Conservation (phyloP, 1,140 invertebrate genomes). For the Drosophila lacertosa region DNA sequence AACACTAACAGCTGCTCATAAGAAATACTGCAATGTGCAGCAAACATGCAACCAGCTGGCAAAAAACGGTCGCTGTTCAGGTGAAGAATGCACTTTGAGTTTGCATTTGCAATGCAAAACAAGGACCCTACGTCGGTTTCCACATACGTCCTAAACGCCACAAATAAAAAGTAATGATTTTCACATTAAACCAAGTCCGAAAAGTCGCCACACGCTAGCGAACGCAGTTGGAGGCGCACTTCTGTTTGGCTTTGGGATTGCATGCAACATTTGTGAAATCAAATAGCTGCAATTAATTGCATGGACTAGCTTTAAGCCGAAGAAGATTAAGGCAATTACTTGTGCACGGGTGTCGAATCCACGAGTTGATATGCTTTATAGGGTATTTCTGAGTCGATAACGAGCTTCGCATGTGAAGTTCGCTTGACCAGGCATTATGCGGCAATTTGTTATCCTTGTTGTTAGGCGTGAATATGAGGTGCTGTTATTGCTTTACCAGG, state of each 20-base stretch:
- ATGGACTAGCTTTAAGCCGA: not conserved
- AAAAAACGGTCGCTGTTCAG: conserved; percentile 20
- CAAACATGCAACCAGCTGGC: conserved; percentile 25
- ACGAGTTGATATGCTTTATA: not conserved
- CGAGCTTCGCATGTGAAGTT: not conserved
- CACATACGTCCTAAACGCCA: conserved; percentile 26
- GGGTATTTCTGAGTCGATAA: conserved; percentile 20
- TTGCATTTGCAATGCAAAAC: conserved; percentile 47
- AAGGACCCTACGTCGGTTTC: conserved; percentile 3
- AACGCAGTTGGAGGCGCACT: conserved; percentile 14
- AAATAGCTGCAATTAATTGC: conserved; percentile 26
- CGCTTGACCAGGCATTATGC: not conserved
- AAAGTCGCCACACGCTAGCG: conserved; percentile 33
- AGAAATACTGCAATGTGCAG: conserved; percentile 41
- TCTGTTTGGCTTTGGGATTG: conserved; percentile 10
- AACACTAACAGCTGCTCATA: conserved; percentile 30
- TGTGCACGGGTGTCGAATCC: not conserved
- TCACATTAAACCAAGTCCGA: conserved; percentile 21
- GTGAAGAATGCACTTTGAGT: conserved; percentile 50
- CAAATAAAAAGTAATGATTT: conserved; percentile 59
- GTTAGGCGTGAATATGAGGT: conserved; percentile 28
- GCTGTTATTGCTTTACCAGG: conserved; percentile 3
- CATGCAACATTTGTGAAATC: conserved; percentile 24
- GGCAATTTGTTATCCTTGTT: not conserved
- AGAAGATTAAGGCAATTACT: conserved; percentile 2